Base-by-base conservation (phyloP, 2,888 invertebrate species). In the Thera britannica region DNA sequence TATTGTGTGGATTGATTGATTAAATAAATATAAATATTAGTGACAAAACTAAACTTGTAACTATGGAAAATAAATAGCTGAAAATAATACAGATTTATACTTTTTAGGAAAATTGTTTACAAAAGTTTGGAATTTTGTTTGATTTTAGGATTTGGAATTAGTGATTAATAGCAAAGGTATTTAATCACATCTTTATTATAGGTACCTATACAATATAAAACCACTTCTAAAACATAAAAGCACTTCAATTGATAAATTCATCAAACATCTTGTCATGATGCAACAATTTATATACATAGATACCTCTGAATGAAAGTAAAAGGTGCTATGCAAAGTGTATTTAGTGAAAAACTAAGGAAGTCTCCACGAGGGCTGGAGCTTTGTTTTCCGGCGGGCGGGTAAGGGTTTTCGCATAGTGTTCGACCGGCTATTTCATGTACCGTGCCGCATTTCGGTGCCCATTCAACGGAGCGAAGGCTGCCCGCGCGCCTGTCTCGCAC, bases 401-500 rank as follows among this genome's bases (percentile, higher is more conserved):
- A 89, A 92, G 90, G 92, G 93, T 90, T 93, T 93, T 93, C 92
- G 93, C 93, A 85, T 90, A 90, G 87, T 86, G 84, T 89, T 90
- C 88, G 90, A 87, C 87, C 86, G 90, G 88, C 91, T 93, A 93
- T 93, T 93, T 93, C 87, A 93, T 90, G 88, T 92, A 90, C 90
- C 83, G 92, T 88, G 88, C 90, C 88, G 90, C 91, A 90, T 92
- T 93, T 94, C 82, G 93, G 93, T 84, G 90, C 84, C 90, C 94
- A 94, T 94, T 94, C 94, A 93, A 89, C 90, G 89, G 68, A 84
- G 86, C 82, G 89, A 84, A 92, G 91, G 91, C 90, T 92, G 90
- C 91, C 85, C 93, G 92, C 90, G 94, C 91, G 92, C 89, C 90
- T 79, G 90, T 88, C 88, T 84, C 87, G 85, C 85, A 85, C 86